phyloP scores from a whole-genome alignment of 2,113 vertebrate species.

The Psittacara wagleri region DNA sequence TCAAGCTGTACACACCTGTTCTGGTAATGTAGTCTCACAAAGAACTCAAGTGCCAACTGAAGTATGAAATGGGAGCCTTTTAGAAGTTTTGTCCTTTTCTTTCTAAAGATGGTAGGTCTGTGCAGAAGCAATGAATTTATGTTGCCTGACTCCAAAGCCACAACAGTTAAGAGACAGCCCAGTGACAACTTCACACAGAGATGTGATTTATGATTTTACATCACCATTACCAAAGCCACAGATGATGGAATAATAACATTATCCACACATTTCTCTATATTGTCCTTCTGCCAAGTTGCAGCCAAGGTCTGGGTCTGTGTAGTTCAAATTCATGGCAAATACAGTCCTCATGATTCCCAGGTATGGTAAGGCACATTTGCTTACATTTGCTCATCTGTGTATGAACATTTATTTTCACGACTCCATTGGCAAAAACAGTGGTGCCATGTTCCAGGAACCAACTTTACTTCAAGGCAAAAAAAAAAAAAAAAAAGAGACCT shows the following conservation, averaged over 20 bases:
- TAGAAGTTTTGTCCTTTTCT: neutral
- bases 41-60: neutral
- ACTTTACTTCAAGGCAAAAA: neutral
- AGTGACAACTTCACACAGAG: constrained; percentile 11
- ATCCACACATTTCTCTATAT: neutral
- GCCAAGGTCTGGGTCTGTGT: neutral
- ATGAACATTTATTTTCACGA: neutral
- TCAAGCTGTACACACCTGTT: neutral
- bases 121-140: neutral
- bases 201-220: constrained; percentile 28
- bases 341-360: neutral
- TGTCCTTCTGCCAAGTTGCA: neutral
- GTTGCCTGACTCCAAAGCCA: neutral
- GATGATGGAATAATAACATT: neutral
- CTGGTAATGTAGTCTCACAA: neutral
- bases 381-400: neutral
- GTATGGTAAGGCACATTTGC: neutral
- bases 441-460: neutral
- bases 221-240: neutral
- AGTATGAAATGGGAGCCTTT: neutral
- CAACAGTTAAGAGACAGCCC: neutral
- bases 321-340: neutral
- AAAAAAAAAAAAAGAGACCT: neutral
- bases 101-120: neutral
- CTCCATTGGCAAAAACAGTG: neutral